A percentile compares a stretch with the other conserved stretches of the same genome.
Conservation (phyloP, 2,888 invertebrate species). For the Pedicia rivosa region DNA sequence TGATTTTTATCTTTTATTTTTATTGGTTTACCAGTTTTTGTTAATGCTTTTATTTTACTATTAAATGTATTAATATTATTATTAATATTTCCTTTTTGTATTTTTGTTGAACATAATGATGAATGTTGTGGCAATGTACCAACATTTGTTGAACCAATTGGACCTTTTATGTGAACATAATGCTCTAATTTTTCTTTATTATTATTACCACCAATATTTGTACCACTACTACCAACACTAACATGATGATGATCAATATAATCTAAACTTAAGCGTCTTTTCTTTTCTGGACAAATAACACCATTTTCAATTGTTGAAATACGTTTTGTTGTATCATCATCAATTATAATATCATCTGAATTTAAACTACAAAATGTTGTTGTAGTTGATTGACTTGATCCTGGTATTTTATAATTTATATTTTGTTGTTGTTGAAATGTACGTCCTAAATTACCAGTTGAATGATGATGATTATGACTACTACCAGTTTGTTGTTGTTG, state of each 20-base stretch:
- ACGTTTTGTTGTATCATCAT: neutral
- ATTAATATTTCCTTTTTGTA: conserved; percentile 13
- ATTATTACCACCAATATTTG: conserved; percentile 8
- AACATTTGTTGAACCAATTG: conserved; percentile 50
- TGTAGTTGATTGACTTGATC: neutral
- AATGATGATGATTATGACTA: neutral
- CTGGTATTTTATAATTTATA: conserved; percentile 1
- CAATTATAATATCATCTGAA: no score
- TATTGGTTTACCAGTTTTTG: conserved; percentile 5
- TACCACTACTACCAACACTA: conserved; percentile 5
- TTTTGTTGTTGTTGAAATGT: neutral
- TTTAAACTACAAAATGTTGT: conserved; percentile 1
- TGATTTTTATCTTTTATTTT: conserved; percentile 2
- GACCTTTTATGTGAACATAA: conserved; percentile 11
- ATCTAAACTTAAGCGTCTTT: conserved; percentile 7
- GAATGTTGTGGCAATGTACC: conserved; percentile 38
- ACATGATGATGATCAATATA: no score
- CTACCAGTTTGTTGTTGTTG: conserved; percentile 1
- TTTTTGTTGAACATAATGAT: conserved; percentile 13
- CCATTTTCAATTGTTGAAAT: conserved; percentile 9
- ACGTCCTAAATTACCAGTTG: no score
- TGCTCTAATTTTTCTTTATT: conserved; percentile 6
- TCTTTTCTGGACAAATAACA: conserved; percentile 11
- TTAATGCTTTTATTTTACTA: conserved; percentile 6
- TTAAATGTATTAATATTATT: conserved; percentile 7